Conservation (phyloP, 1,140 invertebrate species). For the Psilanteris sp. region DNA sequence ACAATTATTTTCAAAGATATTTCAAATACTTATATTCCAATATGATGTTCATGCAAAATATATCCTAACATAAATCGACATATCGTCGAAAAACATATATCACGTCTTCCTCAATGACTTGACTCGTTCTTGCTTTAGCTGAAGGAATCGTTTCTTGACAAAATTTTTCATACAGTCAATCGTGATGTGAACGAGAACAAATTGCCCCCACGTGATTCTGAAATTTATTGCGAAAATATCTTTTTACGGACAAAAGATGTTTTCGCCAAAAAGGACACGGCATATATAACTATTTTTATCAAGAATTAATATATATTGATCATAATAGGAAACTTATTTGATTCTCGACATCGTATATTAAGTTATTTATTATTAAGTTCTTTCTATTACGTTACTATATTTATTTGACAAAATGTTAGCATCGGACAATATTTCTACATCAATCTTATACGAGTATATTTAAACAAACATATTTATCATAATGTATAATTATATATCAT, state of each 20-base stretch:
- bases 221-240: conserved; percentile 47
- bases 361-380: no score
- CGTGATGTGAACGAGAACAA: conserved; percentile 43
- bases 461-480: no score
- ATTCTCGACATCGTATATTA: not conserved
- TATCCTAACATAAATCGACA: conserved; percentile 40
- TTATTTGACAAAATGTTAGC: no score
- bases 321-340: conserved; percentile 1
- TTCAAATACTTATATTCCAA: conserved; percentile 12
- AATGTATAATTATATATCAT: no score
- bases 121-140: conserved; percentile 20
- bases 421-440: no score
- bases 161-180: conserved; percentile 51
- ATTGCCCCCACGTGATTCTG: conserved; percentile 37
- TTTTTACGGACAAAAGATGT: conserved; percentile 12
- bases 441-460: no score
- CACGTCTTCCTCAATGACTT: conserved; percentile 27
- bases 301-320: conserved; percentile 12
- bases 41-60: conserved; percentile 19
- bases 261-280: conserved; percentile 14
- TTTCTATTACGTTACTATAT: no score
- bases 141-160: conserved; percentile 28
- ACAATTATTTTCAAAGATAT: no score
- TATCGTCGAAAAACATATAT: conserved; percentile 45
- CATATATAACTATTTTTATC: conserved; percentile 26